Evolutionary conservation across 2,888 invertebrate species (phyloP), one percentile per base, ranked within the genome.

Genomic region (Chydorus sphaericus): DNA sequence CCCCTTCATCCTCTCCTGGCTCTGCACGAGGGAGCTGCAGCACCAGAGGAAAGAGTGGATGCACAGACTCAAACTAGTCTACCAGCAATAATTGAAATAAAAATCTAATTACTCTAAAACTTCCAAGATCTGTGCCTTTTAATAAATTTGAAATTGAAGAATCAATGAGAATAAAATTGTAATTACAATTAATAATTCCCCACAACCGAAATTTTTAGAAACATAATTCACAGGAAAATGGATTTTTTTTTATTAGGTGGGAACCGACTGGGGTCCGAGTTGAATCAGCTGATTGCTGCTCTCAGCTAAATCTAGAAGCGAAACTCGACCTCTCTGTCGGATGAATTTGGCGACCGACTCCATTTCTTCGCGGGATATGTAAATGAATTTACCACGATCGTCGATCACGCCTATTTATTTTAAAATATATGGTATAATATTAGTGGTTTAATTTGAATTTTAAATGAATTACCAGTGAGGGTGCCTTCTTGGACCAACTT

Each of bases 321-420:
- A 90, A 1, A 99, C 88, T 59, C 97, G 76, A 1, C 98, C 98
- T 52, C 94, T 78, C 67, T 96, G 94, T 64, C 79, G 83, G 18
- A 98, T 90, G 68, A 96, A 98, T 68, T 91, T 93, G 0, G 94
- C 94, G 2, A 98, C 92, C 58, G 86, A 84, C 65, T 85, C 79
- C 59, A 97, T 75, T 71, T 98, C 98, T 44, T 83, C 82, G 62
- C 82, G 79, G 0, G 94, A 91, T 54, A 99, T 87, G 70, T 91
- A 98, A 66, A 98, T 97, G 68, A 98, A 98, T 72, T 99, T 98
- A 18, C 98, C 98, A 60, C 98, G 77, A 69, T 99, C 98, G 67
- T 99, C 98, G 62, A 98, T 88, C 1, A 99, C 97, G 0, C 98
- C 91, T 71, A 59, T 11, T 63, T 8, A 39, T 10, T 39, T 39